A percentile compares a stretch with the other conserved stretches of the same genome.
Conservation (phyloP, 2,888 invertebrate genomes). For the Thymelicus sylvestris region DNA sequence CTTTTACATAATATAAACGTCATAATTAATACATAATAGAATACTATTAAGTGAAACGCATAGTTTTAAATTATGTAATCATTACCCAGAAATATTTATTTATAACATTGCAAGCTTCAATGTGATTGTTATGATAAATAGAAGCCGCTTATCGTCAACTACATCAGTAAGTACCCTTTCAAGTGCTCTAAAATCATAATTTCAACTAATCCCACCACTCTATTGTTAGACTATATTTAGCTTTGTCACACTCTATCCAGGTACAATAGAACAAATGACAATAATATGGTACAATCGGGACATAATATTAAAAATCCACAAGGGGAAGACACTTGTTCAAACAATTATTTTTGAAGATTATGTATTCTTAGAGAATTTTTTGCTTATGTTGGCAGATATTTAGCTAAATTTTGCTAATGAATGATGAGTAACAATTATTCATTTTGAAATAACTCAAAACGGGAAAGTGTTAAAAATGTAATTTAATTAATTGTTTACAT, state of each 20-base stretch:
- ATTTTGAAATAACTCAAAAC: too few relatives aligned
- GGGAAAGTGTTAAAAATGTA: too few relatives aligned
- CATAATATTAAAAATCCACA: conserved; percentile 28
- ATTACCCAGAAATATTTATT: too few relatives aligned
- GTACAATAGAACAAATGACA: conserved; percentile 22
- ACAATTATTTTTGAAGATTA: conserved; percentile 21
- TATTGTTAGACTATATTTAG: conserved; percentile 18
- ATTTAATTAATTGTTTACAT: too few relatives aligned
- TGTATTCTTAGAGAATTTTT: neutral
- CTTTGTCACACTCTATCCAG: conserved; percentile 10
- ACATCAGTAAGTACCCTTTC: conserved; percentile 14
- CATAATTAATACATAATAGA: too few relatives aligned
- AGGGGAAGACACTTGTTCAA: conserved; percentile 14
- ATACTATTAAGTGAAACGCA: too few relatives aligned
- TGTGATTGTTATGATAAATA: conserved; percentile 4
- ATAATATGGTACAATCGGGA: conserved; percentile 21
- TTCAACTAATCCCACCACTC: conserved; percentile 22
- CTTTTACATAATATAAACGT: too few relatives aligned
- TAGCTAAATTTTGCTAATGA: too few relatives aligned
- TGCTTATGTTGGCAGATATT: neutral
- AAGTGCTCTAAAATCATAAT: conserved; percentile 20
- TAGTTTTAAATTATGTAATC: too few relatives aligned
- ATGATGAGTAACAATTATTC: too few relatives aligned
- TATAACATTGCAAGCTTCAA: too few relatives aligned
- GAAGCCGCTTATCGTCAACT: neutral